Conservation (phyloP, 2,797 vertebrate genomes). For the Antrozous pallidus region DNA sequence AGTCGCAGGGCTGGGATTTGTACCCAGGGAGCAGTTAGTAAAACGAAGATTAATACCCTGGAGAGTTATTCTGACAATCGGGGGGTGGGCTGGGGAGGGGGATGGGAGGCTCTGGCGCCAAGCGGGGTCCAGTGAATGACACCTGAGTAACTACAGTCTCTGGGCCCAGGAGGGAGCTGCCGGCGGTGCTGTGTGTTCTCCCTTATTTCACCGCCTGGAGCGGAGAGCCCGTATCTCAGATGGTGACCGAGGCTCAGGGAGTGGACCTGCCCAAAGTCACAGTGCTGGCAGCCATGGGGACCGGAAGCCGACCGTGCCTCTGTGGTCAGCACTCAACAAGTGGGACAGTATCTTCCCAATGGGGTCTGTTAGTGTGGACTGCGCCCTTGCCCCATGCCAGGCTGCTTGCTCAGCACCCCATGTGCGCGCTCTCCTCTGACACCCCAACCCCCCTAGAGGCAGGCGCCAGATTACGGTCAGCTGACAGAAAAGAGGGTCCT, state of each 20-base stretch:
- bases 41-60: not conserved
- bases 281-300: not conserved
- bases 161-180: not conserved
- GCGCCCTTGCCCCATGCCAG: not conserved
- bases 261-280: not conserved
- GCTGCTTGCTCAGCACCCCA: not conserved
- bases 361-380: accelerated
- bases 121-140: not conserved
- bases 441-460: no score
- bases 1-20: not conserved
- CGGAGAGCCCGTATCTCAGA: not conserved
- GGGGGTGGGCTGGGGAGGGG: no score
- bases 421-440: no score
- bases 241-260: not conserved
- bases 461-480: no score
- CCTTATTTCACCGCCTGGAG: not conserved
- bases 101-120: not conserved
- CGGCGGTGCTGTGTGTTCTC: not conserved
- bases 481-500: not conserved
- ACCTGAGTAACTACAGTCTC: not conserved
- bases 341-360: not conserved
- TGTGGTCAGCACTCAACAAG: no score
- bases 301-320: not conserved
- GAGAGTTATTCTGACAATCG: not conserved
- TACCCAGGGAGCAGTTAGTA: not conserved